Evolutionary conservation across 2,888 invertebrate genomes (phyloP).

Genomic region (Leptopterna dolabrata): DNA sequence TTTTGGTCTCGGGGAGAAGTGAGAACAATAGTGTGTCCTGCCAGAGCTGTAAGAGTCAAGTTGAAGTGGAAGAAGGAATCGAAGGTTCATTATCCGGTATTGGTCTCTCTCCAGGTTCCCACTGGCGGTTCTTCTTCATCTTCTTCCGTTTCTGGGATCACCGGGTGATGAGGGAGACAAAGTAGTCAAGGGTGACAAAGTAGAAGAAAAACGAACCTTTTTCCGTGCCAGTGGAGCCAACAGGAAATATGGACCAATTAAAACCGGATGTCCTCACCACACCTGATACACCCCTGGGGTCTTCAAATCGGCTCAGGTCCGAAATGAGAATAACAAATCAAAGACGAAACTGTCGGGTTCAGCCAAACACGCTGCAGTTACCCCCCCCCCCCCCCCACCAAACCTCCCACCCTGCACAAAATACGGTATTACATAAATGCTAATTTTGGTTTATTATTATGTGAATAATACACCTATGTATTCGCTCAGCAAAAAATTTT

Average conservation of each 20-base stretch:
- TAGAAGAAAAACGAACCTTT: constrained; percentile 36
- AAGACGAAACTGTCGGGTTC: neutral
- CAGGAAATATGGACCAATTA: constrained; percentile 57
- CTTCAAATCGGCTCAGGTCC: neutral
- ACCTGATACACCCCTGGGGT: neutral
- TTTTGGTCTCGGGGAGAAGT: constrained; percentile 45
- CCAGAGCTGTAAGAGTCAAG: neutral
- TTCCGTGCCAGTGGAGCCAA: constrained; percentile 40
- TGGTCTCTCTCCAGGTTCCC: constrained; percentile 33
- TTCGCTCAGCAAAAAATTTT: too few relatives aligned
- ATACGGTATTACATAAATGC: too few relatives aligned
- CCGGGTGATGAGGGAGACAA: neutral
- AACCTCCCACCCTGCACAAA: too few relatives aligned
- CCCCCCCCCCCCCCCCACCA: too few relatives aligned
- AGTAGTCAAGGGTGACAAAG: constrained; percentile 35
- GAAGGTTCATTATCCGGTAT: constrained; percentile 54
- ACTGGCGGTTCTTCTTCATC: constrained; percentile 21
- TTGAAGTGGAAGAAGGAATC: constrained; percentile 40
- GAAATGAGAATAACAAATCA: neutral
- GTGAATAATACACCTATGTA: too few relatives aligned
- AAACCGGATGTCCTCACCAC: constrained; percentile 35
- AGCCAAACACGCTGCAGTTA: too few relatives aligned
- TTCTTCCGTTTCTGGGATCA: neutral
- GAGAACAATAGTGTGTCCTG: constrained; percentile 50
- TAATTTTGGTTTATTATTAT: too few relatives aligned